These are phyloP conservation scores for Cephus pulcher DNA, from an alignment of 2,888 invertebrate genomes.

Conservation along the genomic window DNA sequence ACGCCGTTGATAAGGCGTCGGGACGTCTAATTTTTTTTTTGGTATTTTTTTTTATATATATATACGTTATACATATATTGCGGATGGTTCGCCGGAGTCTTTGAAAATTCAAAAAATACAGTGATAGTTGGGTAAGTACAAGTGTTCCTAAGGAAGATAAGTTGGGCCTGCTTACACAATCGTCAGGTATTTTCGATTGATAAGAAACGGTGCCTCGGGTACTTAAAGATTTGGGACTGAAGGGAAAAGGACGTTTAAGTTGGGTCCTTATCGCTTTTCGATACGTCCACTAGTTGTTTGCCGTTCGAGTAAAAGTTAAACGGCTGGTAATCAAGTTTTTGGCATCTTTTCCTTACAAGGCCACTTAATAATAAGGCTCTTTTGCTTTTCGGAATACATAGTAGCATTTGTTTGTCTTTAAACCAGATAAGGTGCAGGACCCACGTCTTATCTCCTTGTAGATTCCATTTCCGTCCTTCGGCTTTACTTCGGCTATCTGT, in stretches of 20 bases:
- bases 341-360: conserved; percentile 42
- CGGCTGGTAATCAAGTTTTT: conserved; percentile 36
- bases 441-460: conserved; percentile 30
- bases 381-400: conserved; percentile 18
- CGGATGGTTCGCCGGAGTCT: not conserved
- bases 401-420: conserved; percentile 13
- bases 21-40: not conserved
- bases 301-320: conserved; percentile 52
- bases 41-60: not conserved
- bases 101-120: not conserved
- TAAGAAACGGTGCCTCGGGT: not conserved
- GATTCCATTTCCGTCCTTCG: conserved; percentile 13
- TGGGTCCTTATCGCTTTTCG: conserved; percentile 34
- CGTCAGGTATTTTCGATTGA: not conserved
- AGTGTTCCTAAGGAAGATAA: not conserved
- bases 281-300: conserved; percentile 45
- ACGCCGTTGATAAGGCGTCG: not conserved
- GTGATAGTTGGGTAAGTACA: not conserved
- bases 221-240: not conserved
- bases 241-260: not conserved
- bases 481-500: conserved; percentile 19
- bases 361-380: conserved; percentile 45
- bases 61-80: not conserved
- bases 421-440: conserved; percentile 36
- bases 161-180: not conserved